Evolutionary conservation across 2,888 invertebrate species (phyloP), one percentile per base, ranked within the genome.

Genomic region (Caradrina kadenii): DNA sequence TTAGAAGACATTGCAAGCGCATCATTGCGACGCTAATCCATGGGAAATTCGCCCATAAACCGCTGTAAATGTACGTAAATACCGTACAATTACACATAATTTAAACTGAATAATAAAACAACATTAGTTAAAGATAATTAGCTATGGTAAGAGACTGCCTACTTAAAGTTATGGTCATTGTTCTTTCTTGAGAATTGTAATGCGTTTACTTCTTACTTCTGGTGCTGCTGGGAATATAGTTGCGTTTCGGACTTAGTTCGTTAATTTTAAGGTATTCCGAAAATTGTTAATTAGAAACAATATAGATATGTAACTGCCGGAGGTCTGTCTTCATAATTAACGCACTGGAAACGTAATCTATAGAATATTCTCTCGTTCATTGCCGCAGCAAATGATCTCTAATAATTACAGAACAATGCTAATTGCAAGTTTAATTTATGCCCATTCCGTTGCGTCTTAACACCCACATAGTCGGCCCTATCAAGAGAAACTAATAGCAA

Each of bases 21-120:
- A 73, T 49, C 63, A 73, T 75, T 68, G 78, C 85, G 81, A 86
- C 85, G 87, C 75, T 87, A 87, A 87, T 86, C 86, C 86, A 89
- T 93, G 92, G 87, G 91, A 93, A 93, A 73, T 81, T 79, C 76
- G 53, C 69, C 81, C 81, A 86, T 86, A 88, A 84, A 79, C 56
- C 64, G 55, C 58, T 58, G 83, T 86, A 81, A 82, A 80, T 71
- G 71, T 77, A 77, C 69, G 78, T 68, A 84, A 79, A 82, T 82
- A 84, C 82, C 78, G 82, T 82, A 85, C 73, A 74, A 80, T 80
- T 82, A 81, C 76, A 81, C 61, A 78, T 78, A n/a, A 72, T 81
- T 83, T 78, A 66, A 80, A 84, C 71, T 79, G 81, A 82, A 69
- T 82, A 73, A 69, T 68, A 73, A 73, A 72, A 42, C 50, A 56